phyloP scores from a whole-genome alignment of 2,888 invertebrate species.

The Sialis fuliginosa region DNA sequence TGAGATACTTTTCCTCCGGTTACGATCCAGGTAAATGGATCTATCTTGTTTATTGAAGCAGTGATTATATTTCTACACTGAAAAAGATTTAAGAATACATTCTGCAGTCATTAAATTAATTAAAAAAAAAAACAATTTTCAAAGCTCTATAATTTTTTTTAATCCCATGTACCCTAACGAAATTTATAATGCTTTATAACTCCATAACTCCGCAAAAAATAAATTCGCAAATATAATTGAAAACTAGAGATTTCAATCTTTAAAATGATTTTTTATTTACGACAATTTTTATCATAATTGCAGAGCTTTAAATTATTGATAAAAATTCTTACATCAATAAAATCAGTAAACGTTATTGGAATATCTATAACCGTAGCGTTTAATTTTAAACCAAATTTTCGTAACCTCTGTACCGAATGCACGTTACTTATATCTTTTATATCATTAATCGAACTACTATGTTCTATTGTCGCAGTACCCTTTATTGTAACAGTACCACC shows the following conservation, averaged over 20 bases:
- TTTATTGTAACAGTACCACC: slow-evolving; percentile 24
- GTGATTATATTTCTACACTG: slow-evolving; percentile 22
- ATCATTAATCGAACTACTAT: slow-evolving; percentile 21
- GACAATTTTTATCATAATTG: no score
- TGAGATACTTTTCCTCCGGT: slow-evolving; percentile 23
- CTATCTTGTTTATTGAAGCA: slow-evolving; percentile 26
- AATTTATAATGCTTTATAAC: no score
- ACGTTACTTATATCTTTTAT: slow-evolving; percentile 14
- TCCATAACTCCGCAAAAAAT: no score
- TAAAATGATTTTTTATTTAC: no score
- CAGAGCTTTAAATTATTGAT: no score
- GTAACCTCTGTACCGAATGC: slow-evolving; percentile 19
- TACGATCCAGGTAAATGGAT: slow-evolving; percentile 24
- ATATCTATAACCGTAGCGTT: slow-evolving; percentile 19
- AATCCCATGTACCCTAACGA: no score
- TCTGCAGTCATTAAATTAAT: neutral
- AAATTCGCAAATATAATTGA: no score
- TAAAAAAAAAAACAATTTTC: no score
- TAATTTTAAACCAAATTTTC: slow-evolving; percentile 20
- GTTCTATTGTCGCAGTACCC: slow-evolving; percentile 28
- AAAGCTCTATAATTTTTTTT: no score
- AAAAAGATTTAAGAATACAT: slow-evolving; percentile 5
- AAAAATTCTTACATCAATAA: slow-evolving; percentile 18
- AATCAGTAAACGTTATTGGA: slow-evolving; percentile 20
- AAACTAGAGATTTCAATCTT: no score